Base-by-base conservation (phyloP, 1,140 invertebrate species). In the Steinernema khuongi region DNA sequence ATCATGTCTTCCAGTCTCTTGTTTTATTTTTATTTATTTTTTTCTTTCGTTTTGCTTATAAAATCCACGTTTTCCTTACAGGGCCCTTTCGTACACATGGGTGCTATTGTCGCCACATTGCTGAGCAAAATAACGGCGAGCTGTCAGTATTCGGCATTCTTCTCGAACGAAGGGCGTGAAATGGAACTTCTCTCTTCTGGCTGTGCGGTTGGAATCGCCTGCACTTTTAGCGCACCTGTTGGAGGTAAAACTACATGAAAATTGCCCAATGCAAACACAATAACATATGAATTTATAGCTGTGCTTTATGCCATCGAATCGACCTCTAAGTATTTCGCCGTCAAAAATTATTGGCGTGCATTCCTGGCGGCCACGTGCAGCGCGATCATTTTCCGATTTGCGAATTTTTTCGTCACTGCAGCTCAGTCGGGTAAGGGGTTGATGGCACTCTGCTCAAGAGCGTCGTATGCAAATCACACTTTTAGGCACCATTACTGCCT, bases 281-380 rank as follows among this genome's bases (percentile, higher is more conserved):
- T 33, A 17, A 31, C 33, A n/a, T 2, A 18, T 67, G n/a, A 29
- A 44, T 41, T 76, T 77, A 71, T 67, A 91, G 93, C 94, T 83
- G 95, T 99, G 0, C 88, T 98, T 19, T 98, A 97, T 86, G 96
- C 94, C 81, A 97, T 99, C 77, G 95, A 99, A 89, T 95, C 97
- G 87, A 98, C 95, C 31, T 94, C 95, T 0, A 94, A 94, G 0
- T 98, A 96, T 85, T 99, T 99, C 86, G 94, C 95, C 1, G 94
- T 97, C 0, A 88, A 94, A 72, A 97, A 97, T 85, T 99, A 99
- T 85, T 99, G 95, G 95, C 88, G 95, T 71, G 94, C 94, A 0
- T 99, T 99, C 86, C 97, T 97, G 84, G 91, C 94, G 0, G 94
- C 95, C 11, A 94, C 96, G 0, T 96, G 93, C 86, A 94, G 94